These are phyloP conservation scores for Nasonia oneida DNA, from an alignment of 2,888 invertebrate genomes.

Conservation along the genomic window DNA sequence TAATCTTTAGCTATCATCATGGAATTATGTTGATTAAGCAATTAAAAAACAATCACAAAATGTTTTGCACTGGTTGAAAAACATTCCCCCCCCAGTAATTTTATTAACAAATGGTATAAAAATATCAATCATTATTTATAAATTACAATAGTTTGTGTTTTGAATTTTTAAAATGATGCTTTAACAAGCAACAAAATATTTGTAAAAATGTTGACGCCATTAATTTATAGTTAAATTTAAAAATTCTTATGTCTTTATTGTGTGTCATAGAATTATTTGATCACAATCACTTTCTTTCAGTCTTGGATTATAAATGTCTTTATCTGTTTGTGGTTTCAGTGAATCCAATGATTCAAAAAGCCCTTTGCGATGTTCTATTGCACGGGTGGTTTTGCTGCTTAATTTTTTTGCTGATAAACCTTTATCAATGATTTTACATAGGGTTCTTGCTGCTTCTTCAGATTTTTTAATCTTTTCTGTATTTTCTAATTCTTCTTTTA, in stretches of 20 bases:
- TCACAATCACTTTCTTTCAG: slow-evolving; percentile 54
- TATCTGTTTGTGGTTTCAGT: slow-evolving; percentile 37
- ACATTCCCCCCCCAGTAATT: not conserved
- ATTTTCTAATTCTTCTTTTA: slow-evolving; percentile 68
- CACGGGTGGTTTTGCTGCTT: slow-evolving; percentile 38
- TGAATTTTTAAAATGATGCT: not conserved
- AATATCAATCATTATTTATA: not conserved
- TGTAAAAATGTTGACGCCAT: too few species aligned
- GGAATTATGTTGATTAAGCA: not conserved
- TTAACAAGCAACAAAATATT: too few species aligned
- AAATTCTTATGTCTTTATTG: not conserved
- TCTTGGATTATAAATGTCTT: slow-evolving; percentile 61
- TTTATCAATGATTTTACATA: slow-evolving; percentile 58
- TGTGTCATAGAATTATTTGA: slow-evolving; percentile 33
- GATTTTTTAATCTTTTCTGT: slow-evolving; percentile 63
- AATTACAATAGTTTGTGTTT: not conserved
- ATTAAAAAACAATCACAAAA: not conserved
- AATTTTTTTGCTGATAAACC: slow-evolving; percentile 52
- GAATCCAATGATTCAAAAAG: slow-evolving; percentile 55
- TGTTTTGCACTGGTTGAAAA: not conserved
- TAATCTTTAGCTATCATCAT: too few species aligned
- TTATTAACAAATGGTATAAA: slow-evolving; percentile 25
- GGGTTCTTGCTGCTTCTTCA: slow-evolving; percentile 59
- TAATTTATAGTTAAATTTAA: too few species aligned
- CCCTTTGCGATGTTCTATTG: slow-evolving; percentile 56